phyloP scores from a whole-genome alignment of 1,140 invertebrate species.

The Anastrepha obliqua region DNA sequence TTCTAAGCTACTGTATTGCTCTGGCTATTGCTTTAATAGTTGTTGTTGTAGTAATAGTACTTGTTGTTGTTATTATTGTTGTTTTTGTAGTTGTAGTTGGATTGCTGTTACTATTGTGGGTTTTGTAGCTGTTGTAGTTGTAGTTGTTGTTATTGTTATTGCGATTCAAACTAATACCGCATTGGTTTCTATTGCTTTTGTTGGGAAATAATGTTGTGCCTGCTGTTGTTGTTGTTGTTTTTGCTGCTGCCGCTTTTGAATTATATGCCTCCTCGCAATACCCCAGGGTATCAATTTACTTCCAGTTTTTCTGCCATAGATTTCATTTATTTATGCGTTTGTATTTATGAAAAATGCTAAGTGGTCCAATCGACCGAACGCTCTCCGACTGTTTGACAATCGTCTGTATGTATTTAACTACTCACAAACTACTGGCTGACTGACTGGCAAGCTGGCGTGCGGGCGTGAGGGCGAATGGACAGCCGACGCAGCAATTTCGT shows the following conservation, averaged over 20 bases:
- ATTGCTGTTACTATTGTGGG: no score
- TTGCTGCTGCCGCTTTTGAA: neutral
- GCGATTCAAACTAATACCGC: neutral
- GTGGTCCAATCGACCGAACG: constrained; percentile 54
- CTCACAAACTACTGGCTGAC: neutral
- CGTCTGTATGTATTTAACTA: constrained; percentile 11
- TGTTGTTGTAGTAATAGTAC: neutral
- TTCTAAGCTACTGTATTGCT: constrained; percentile 39
- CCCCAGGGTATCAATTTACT: constrained; percentile 72
- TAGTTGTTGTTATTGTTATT: neutral
- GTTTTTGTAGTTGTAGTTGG: no score
- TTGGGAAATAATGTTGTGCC: neutral
- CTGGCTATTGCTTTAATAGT: neutral
- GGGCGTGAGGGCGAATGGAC: neutral
- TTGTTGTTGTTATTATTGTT: neutral
- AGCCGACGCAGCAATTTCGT: constrained; percentile 5
- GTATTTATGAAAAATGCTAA: constrained; percentile 56
- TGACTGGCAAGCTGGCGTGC: neutral
- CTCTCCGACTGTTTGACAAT: constrained; percentile 28
- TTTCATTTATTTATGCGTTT: constrained; percentile 49
- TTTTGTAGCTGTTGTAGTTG: neutral
- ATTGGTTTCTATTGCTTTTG: neutral
- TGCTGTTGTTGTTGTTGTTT: neutral
- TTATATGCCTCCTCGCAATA: constrained; percentile 59
- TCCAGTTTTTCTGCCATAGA: constrained; percentile 53